Evolutionary conservation across 2,797 vertebrate genomes (phyloP).

Genomic region (Poecilia gillii): DNA sequence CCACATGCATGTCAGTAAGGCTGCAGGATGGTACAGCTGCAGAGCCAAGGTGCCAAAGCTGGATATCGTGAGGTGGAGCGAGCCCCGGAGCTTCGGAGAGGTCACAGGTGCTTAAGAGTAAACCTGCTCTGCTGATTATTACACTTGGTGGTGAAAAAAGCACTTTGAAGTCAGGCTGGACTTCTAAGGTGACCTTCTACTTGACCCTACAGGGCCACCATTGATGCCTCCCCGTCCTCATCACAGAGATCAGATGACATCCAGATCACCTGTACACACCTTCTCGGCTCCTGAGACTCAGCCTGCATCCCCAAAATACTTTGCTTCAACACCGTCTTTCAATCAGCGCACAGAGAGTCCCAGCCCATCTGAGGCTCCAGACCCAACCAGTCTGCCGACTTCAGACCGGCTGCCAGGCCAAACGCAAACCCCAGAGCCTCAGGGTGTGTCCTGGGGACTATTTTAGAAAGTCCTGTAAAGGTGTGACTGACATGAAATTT

Average conservation of each 20-base stretch:
- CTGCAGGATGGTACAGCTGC: conserved; percentile 71
- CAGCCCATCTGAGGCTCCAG: not conserved
- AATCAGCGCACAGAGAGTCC: not conserved
- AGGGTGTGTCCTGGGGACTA: not conserved
- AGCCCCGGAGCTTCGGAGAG: conserved; percentile 30
- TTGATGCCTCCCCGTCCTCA: not conserved
- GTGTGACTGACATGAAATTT: too few species aligned
- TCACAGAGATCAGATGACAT: not conserved
- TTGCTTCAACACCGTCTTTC: not conserved
- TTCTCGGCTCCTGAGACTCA: not conserved
- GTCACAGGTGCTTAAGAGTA: conserved; percentile 32
- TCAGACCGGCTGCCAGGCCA: not conserved
- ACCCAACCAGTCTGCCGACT: not conserved
- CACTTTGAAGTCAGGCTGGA: not conserved
- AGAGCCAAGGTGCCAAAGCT: conserved; percentile 60
- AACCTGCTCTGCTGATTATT: conserved; percentile 1
- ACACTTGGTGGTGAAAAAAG: not conserved
- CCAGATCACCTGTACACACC: not conserved
- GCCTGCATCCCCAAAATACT: not conserved
- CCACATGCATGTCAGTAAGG: not conserved
- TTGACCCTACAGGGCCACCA: conserved; percentile 33
- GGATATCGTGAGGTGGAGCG: conserved; percentile 53
- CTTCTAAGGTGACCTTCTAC: conserved; percentile 29
- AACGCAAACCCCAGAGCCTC: not conserved
- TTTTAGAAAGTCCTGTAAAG: not conserved